Evolutionary conservation across 2,797 vertebrate species (phyloP).

Genomic region (Paguma larvata): DNA sequence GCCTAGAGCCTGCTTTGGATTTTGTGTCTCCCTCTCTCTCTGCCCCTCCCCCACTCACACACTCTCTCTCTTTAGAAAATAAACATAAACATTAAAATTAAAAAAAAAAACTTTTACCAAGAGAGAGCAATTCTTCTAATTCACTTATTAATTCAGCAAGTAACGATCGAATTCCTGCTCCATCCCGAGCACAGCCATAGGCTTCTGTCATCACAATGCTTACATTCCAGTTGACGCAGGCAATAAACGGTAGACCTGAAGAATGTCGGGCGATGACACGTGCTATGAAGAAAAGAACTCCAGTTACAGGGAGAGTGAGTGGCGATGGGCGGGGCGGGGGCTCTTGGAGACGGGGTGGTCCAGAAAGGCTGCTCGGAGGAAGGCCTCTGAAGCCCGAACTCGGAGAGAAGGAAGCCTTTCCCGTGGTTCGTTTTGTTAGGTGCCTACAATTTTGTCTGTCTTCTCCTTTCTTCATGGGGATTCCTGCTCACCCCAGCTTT

Average conservation of each 20-base stretch:
- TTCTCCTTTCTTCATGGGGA: background rate
- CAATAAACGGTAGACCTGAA: background rate
- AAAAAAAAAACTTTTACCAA: background rate
- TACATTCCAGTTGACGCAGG: background rate
- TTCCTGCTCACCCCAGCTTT: background rate
- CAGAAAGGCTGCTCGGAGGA: background rate
- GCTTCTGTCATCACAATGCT: background rate
- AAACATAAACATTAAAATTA: no score
- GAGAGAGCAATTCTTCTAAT: background rate
- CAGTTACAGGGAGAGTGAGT: background rate
- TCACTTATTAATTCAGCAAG: background rate
- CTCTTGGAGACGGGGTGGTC: background rate
- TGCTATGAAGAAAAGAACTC: background rate
- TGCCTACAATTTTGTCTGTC: background rate
- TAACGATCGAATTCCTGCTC: background rate
- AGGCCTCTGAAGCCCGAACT: background rate
- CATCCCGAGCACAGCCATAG: background rate
- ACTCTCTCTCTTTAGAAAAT: no score
- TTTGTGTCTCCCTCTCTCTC: no score
- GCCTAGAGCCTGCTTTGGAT: no score
- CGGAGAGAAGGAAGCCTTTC: background rate
- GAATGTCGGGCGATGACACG: background rate
- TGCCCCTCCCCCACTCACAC: no score
- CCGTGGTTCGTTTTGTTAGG: background rate
- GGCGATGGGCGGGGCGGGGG: background rate